Percentiles rank a stretch among this genome's conserved stretches.
Evolutionary conservation across 2,888 invertebrate species (phyloP).

Genomic region (Drosophila siamana): DNA sequence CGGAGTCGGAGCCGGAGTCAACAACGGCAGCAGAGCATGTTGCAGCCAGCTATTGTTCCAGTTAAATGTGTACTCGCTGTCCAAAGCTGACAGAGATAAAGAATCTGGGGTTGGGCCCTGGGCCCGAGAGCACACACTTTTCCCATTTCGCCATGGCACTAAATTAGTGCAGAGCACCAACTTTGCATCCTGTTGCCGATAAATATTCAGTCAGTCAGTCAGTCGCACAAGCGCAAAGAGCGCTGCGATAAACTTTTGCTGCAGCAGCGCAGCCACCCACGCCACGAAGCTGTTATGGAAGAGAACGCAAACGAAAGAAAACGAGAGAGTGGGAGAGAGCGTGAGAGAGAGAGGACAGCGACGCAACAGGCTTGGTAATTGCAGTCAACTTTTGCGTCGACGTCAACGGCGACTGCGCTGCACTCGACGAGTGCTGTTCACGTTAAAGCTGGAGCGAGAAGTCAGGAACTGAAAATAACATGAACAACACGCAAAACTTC

Average conservation of each 20-base stretch:
- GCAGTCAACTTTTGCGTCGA: slow-evolving; percentile 7
- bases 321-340: background rate
- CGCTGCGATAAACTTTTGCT: slow-evolving; percentile 52
- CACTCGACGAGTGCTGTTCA: slow-evolving; percentile 45
- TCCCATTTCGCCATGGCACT: slow-evolving; percentile 52
- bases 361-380: slow-evolving; percentile 60
- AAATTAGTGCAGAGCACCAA: slow-evolving; percentile 53
- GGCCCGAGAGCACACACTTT: slow-evolving; percentile 23
- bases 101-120: slow-evolving; percentile 39
- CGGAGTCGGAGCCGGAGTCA: background rate
- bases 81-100: slow-evolving; percentile 50
- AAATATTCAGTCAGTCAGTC: slow-evolving; percentile 33
- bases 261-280: slow-evolving; percentile 44
- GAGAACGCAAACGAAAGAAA: background rate
- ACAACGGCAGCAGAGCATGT: slow-evolving; percentile 29
- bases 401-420: slow-evolving; percentile 25
- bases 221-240: slow-evolving; percentile 58
- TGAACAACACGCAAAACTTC: slow-evolving; percentile 43
- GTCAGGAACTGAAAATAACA: slow-evolving; percentile 41
- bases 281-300: slow-evolving; percentile 19
- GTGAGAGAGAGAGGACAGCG: slow-evolving; percentile 12
- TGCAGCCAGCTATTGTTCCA: slow-evolving; percentile 50
- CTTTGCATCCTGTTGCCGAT: slow-evolving; percentile 65
- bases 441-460: slow-evolving; percentile 19
- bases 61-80: slow-evolving; percentile 37